Base-by-base conservation (phyloP, 2,888 invertebrate species). In the Ditylenchus weischeri region DNA sequence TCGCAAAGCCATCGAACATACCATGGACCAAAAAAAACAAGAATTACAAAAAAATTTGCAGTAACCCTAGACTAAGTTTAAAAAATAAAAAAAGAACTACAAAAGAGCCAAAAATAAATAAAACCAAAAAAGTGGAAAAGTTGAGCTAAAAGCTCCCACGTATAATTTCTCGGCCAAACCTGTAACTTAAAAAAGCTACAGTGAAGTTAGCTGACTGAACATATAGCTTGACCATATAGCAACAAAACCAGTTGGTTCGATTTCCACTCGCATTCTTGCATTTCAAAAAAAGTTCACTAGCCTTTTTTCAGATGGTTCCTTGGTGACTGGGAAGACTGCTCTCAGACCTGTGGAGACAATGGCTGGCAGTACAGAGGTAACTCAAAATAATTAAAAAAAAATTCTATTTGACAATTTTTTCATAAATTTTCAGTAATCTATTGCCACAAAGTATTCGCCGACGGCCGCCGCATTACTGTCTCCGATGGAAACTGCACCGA, bases 241-340 rank as follows among this genome's bases (percentile, higher is more conserved):
- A n/a, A 29, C 29, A 4, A 29, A 29, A 29, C 29, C 5, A 29
- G 29, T 5, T 29, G 29, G 29, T 29, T 29, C 29, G 29, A 29
- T 5, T 29, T 5, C 2, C 29, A 29, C 29, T 29, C 29, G 29
- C 29, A 29, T 29, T 29, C 29, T 29, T 29, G 29, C 2, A 2
- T 29, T 29, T 29, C 3, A 6, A 29, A 54, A 2, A 29, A 11
- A 23, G 2, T 13, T 54, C 1, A 23, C 10, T 54, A 6, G 1
- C 18, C 7, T 54, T 10, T 23, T 7, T 59, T 62, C 15, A 68
- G 68, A 23, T 94, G 93, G 93, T 87, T 88, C 36, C 87, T 87
- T 60, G 88, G 89, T 4, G 86, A 87, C 51, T 94, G 94, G 93
- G 88, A 88, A 0, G 86, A 88, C 50, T 94, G 94, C 84, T 90